Base-by-base conservation (phyloP, 2,113 vertebrate genomes). In the Phylloscopus trochiloides region DNA sequence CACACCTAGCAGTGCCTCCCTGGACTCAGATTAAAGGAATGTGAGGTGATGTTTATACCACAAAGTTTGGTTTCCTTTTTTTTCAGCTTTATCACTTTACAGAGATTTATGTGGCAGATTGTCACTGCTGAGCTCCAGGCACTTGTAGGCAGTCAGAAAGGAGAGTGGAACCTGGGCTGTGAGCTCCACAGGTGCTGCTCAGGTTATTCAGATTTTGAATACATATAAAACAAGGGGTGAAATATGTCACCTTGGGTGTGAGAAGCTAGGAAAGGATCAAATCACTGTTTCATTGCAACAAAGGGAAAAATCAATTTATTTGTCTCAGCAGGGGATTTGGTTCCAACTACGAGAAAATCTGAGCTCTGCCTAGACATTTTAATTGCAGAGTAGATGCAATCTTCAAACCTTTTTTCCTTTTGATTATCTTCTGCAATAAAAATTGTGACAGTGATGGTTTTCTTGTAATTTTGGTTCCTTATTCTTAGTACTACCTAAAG, bases 61-160 rank as follows among this genome's bases (percentile, higher is more conserved):
- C 48, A 21, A 54, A 31, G 6, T 57, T 75, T 75, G 57, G 14
- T 17, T 94, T 66, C 34, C 82, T 45, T 54, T 61, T 50, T 54
- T 52, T 42, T 86, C 77, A 54, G 19, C 5, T 77, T 86, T 83
- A 36, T 62, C 12, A 7, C 8, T 77, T 74, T 19, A 32, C 8
- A 51, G 26, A 32, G 42, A 79, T 66, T 83, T 51, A 43, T 16
- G 32, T 58, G 29, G 24, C 38, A 76, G 45, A 57, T 52, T 42
- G 50, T 61, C 31, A 32, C 47, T 50, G 25, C 36, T 71, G 65
- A 73, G 55, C 67, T 73, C 31, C 0, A 6, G 14, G 36, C 0
- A 0, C 52, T 89, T 43, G 65, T 19, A n/a, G 7, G 5, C 0
- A 0, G 10, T 36, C 0, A 0, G 58, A 77, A 75, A 72, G 78